Evolutionary conservation across 1,140 invertebrate species (phyloP).

Genomic region (Brachionus rubens): DNA sequence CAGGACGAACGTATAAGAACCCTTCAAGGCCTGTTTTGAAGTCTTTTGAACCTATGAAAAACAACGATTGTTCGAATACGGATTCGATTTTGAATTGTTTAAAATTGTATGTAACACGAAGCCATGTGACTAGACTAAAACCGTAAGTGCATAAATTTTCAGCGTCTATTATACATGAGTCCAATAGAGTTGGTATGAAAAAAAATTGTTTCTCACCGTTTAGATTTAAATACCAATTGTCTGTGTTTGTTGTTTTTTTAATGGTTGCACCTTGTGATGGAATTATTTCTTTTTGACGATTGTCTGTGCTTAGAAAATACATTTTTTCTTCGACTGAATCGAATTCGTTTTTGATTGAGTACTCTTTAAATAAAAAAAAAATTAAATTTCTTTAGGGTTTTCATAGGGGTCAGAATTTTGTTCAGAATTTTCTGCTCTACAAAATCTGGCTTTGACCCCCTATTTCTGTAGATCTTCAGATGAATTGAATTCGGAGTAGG

Average conservation of each 20-base stretch:
- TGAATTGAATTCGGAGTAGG: too few species aligned
- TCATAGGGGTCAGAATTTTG: too few species aligned
- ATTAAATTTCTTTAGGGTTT: not conserved
- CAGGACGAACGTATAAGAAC: not conserved
- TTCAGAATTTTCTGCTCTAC: too few species aligned
- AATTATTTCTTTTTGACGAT: not conserved
- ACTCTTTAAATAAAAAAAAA: not conserved
- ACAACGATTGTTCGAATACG: not conserved
- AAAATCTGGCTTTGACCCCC: too few species aligned
- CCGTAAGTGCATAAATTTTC: slow-evolving; percentile 41
- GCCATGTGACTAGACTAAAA: not conserved
- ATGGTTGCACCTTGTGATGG: not conserved
- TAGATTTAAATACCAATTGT: slow-evolving; percentile 31
- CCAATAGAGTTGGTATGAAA: slow-evolving; percentile 1
- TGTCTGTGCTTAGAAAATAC: not conserved
- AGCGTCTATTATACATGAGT: slow-evolving; percentile 33
- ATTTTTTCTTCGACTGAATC: slow-evolving; percentile 41
- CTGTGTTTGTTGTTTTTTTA: slow-evolving; percentile 30
- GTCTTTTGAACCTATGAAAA: slow-evolving; percentile 11
- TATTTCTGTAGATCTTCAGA: too few species aligned
- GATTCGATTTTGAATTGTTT: not conserved
- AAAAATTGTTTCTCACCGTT: slow-evolving; percentile 28
- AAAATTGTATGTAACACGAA: slow-evolving; percentile 23
- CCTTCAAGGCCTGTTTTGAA: slow-evolving; percentile 5
- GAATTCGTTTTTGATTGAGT: slow-evolving; percentile 15